Conservation (phyloP, 2,113 vertebrate species). For the Calonectris borealis region DNA sequence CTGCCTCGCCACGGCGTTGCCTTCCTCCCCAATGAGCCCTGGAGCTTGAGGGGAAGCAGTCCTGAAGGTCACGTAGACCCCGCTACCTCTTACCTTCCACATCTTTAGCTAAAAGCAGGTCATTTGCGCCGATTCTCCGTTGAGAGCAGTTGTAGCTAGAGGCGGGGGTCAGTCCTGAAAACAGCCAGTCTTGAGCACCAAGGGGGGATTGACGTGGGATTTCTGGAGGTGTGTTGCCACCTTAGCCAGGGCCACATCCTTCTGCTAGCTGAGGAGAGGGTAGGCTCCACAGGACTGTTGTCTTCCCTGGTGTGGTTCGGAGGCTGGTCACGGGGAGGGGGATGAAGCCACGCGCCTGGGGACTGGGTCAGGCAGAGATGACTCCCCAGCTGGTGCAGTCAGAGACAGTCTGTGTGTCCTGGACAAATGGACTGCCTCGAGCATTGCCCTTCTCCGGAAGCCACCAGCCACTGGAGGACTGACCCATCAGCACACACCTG, state of each 20-base stretch:
- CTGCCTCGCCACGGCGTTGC: not conserved
- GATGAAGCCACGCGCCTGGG: not conserved
- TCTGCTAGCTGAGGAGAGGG: not conserved
- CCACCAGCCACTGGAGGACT: not conserved
- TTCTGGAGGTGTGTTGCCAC: not conserved
- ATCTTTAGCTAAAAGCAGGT: not conserved
- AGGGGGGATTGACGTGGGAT: not conserved
- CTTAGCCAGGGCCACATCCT: not conserved
- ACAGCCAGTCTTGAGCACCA: not conserved
- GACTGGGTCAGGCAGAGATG: not conserved
- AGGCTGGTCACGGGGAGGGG: fast-evolving
- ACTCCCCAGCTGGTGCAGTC: not conserved
- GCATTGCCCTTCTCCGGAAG: not conserved
- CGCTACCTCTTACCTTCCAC: not conserved
- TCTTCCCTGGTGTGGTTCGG: not conserved
- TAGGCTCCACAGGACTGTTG: not conserved
- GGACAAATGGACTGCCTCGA: not conserved
- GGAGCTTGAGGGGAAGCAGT: not conserved
- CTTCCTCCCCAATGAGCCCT: not conserved
- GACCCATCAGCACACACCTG: not conserved
- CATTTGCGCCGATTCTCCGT: not conserved
- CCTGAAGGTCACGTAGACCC: not conserved
- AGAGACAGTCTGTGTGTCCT: not conserved
- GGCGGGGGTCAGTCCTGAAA: not conserved
- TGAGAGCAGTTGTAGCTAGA: not conserved